Evolutionary conservation across 2,113 vertebrate species (phyloP).

Genomic region (Castor canadensis): DNA sequence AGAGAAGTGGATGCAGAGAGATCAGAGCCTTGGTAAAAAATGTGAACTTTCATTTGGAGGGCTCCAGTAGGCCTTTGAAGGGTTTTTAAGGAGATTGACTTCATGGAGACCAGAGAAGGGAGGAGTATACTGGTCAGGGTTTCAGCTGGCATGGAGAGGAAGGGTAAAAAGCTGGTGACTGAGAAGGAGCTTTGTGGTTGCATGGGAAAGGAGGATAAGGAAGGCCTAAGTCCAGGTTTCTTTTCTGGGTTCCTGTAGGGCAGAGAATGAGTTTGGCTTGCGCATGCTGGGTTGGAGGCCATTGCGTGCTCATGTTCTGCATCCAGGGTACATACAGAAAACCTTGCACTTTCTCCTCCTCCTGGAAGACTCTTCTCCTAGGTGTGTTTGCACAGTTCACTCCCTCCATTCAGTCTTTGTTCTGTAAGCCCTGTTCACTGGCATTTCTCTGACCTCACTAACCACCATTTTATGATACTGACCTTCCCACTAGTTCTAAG

Average conservation of each 20-base stretch:
- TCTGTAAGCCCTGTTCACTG: background rate
- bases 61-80: background rate
- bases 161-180: background rate
- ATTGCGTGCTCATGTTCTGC: background rate
- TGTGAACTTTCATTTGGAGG: background rate
- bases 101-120: background rate
- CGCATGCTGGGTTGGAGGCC: background rate
- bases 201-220: background rate
- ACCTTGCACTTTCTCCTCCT: background rate
- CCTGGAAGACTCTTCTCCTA: background rate
- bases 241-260: background rate
- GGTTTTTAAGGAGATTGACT: background rate
- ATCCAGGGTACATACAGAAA: background rate
- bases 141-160: background rate
- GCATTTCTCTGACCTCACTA: rapidly evolving
- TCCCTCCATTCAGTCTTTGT: background rate
- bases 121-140: background rate
- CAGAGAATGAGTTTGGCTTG: background rate
- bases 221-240: background rate
- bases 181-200: background rate
- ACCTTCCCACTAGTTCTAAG: background rate
- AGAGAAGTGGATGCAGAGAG: background rate
- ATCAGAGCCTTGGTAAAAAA: background rate
- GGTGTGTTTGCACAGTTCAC: background rate
- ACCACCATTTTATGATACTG: background rate